phyloP scores from a whole-genome alignment of 2,888 invertebrate genomes.

The Acanthosoma haemorrhoidale region DNA sequence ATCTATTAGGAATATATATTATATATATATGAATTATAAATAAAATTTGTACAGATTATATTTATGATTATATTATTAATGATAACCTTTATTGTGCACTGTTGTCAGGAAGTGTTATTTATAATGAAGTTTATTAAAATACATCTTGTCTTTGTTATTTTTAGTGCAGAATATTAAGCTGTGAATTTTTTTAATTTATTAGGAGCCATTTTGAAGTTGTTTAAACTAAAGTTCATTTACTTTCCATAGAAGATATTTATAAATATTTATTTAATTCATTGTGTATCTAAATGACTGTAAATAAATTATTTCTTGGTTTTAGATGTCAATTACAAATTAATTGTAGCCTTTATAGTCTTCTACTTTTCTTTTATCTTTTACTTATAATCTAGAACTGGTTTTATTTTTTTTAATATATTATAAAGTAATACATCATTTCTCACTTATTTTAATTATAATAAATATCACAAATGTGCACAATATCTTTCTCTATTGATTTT shows the following conservation, averaged over 20 bases:
- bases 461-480: no score
- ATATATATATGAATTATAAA: slow-evolving; percentile 21
- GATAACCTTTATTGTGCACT: slow-evolving; percentile 19
- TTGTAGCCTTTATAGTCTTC: neutral
- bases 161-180: neutral
- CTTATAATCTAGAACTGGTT: neutral
- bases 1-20: slow-evolving; percentile 25
- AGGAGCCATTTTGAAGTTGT: neutral
- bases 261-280: slow-evolving; percentile 12
- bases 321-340: neutral
- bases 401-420: no score
- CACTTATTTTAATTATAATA: no score
- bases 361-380: neutral
- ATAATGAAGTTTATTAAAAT: slow-evolving; percentile 7
- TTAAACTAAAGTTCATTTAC: neutral
- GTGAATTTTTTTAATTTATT: slow-evolving; percentile 12
- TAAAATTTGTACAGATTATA: slow-evolving; percentile 26
- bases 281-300: slow-evolving; percentile 14
- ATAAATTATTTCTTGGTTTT: slow-evolving; percentile 25
- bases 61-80: slow-evolving; percentile 27
- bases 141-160: slow-evolving; percentile 1
- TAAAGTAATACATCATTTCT: no score
- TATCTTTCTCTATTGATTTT: no score
- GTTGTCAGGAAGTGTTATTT: slow-evolving; percentile 14
- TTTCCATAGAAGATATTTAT: slow-evolving; percentile 1